Percentiles rank a stretch among this genome's conserved stretches.
phyloP scores from a whole-genome alignment of 2,888 invertebrate genomes.

The Drosophila meridiana region DNA sequence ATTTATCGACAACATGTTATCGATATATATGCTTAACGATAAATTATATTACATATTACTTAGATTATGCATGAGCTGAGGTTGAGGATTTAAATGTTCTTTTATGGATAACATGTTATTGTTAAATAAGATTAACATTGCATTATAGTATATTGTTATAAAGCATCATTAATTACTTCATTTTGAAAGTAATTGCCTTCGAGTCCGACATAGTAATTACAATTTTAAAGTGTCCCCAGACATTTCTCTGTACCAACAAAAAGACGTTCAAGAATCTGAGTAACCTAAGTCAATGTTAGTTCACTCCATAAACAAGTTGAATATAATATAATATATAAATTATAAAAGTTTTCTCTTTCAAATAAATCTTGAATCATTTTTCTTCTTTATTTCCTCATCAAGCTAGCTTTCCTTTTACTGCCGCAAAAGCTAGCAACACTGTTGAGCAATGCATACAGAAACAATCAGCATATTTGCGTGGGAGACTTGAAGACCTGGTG shows the following conservation, averaged over 20 bases:
- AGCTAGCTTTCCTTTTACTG: background rate
- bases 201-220: background rate
- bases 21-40: background rate
- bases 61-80: too few relatives aligned
- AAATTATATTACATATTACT: background rate
- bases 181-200: background rate
- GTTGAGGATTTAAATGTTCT: too few relatives aligned
- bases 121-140: background rate
- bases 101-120: too few relatives aligned
- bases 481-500: slow-evolving; percentile 15
- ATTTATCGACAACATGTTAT: background rate
- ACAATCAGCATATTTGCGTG: slow-evolving; percentile 49
- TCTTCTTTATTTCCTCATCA: background rate
- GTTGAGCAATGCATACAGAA: slow-evolving; percentile 32
- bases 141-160: too few relatives aligned
- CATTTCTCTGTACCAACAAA: background rate
- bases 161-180: background rate
- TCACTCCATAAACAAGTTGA: background rate
- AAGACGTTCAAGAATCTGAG: background rate
- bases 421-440: slow-evolving; percentile 35
- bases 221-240: background rate
- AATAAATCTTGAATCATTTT: background rate
- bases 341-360: background rate
- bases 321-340: background rate
- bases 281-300: background rate